Evolutionary conservation across 92 coral and sea anemone genomes (phyloP), one percentile per base, ranked within the genome.

Genomic region (Palythoa grandiflora): DNA sequence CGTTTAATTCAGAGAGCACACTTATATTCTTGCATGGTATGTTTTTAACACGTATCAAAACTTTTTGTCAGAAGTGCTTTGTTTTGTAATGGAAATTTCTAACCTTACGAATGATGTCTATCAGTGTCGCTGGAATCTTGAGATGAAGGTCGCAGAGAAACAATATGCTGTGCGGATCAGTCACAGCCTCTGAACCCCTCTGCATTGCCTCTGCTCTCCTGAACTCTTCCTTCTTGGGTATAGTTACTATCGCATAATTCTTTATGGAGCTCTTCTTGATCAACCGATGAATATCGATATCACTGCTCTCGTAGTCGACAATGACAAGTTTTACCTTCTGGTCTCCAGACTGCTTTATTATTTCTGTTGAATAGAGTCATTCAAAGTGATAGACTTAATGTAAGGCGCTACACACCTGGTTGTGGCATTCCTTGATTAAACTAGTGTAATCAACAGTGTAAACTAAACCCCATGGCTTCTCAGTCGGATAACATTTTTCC

Each of bases 61-160:
- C 50, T 5, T 44, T 44, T 44, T 44, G 7, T 44, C 50, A 44
- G 50, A 44, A 44, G 50, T 44, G 50, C 50, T 44, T 44, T 8
- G 7, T 44, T 19, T 63, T 63, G 19, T 17, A 17, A 63, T 35
- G 70, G 20, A 17, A 17, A 3, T 63, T 1, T 63, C 91, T 71
- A 79, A 95, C 99, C 98, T 97, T 97, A 16, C 98, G 97, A 50
- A 97, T 88, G 65, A 88, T 90, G 13, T 88, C 89, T 38, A 95
- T 88, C 68, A 95, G 79, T 11, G 92, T 86, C 35, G 87, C 85
- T 17, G 99, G 99, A 77, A 97, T 91, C 78, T 90, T 94, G 59
- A 97, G 90, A 83, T 97, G 95, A 10, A 97, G 86, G 77, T 97
- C 99, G 60, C 98, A 97, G 66, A 96, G 79, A 60, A 97, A 97